Percentiles rank a stretch among this genome's conserved stretches.
These are phyloP conservation scores for Tylochromis polylepis DNA, from an alignment of 2,113 vertebrate species.

Conservation along the genomic window DNA sequence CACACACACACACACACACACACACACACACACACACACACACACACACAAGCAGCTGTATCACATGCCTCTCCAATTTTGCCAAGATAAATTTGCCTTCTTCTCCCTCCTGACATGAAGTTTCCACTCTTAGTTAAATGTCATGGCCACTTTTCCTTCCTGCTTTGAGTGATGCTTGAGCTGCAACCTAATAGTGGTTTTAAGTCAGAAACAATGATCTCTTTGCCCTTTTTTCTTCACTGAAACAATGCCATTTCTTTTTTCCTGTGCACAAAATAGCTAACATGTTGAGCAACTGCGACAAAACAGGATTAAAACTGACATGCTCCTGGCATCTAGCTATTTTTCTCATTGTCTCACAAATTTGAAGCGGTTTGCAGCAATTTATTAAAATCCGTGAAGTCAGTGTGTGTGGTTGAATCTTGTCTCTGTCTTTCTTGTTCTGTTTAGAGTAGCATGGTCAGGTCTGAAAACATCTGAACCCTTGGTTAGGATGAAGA, in stretches of 20 bases:
- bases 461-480: constrained; percentile 22
- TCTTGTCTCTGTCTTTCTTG: neutral
- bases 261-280: neutral
- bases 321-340: neutral
- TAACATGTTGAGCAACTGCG: neutral
- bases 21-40: neutral
- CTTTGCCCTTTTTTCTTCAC: neutral
- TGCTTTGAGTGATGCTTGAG: neutral
- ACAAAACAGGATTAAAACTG: neutral
- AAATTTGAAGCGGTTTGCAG: constrained; percentile 9
- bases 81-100: constrained; percentile 6
- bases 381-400: constrained; percentile 4
- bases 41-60: neutral
- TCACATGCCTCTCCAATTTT: constrained; percentile 28
- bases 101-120: constrained; percentile 15
- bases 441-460: neutral
- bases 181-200: neutral
- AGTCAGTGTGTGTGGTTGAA: constrained; percentile 7
- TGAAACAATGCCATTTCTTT: neutral
- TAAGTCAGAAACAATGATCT: constrained; percentile 2
- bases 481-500: constrained; percentile 31
- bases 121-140: constrained; percentile 34
- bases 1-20: neutral
- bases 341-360: constrained; percentile 11
- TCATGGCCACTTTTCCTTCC: neutral